phyloP scores from a whole-genome alignment of 2,797 vertebrate species.

The Gallinago solitaria region DNA sequence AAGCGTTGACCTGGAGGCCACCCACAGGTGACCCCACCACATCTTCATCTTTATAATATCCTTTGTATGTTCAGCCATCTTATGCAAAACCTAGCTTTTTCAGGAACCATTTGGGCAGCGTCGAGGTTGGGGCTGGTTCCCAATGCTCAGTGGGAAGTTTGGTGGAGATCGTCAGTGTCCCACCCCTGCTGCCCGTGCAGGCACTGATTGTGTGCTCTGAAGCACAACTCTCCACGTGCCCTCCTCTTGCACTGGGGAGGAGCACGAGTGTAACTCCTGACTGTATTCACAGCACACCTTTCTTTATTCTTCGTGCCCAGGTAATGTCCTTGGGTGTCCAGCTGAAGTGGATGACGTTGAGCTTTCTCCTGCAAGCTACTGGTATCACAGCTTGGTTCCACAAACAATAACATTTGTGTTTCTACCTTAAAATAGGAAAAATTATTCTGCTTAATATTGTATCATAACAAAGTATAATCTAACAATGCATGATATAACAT shows the following conservation, averaged over 20 bases:
- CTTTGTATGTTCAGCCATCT: neutral
- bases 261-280: neutral
- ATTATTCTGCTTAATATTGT: neutral
- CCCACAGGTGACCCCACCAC: neutral
- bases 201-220: neutral
- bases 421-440: neutral
- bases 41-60: neutral
- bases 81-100: neutral
- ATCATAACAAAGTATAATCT: neutral
- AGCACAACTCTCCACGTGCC: neutral
- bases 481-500: neutral
- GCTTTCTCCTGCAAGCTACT: neutral
- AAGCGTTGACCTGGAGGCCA: neutral
- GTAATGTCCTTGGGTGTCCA: neutral
- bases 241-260: neutral
- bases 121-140: neutral
- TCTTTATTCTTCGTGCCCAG: neutral
- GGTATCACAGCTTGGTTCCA: neutral
- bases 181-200: rapidly evolving
- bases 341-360: neutral
- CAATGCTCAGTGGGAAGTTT: neutral
- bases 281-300: neutral
- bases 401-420: neutral
- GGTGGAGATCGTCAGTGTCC: neutral
- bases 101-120: neutral